Percentiles rank a stretch among this genome's conserved stretches.
Conservation (phyloP, 2,888 invertebrate species). For the Hydroisotoma schaefferi region DNA sequence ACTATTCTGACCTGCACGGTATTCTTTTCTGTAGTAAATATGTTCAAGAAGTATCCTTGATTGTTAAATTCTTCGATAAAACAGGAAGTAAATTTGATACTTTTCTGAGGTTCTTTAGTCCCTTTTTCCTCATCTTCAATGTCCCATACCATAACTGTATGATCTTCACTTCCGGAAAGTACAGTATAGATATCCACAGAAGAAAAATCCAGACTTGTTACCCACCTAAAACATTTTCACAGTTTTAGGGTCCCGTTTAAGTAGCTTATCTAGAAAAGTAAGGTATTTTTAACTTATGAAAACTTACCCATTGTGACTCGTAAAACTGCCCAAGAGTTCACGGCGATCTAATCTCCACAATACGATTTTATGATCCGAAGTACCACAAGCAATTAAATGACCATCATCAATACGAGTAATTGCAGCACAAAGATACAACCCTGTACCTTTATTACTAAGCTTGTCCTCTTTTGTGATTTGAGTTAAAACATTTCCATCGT, state of each 20-base stretch:
- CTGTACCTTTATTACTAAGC: constrained; percentile 26
- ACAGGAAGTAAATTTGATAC: constrained; percentile 28
- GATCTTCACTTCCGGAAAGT: constrained; percentile 46
- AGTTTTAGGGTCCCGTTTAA: background rate
- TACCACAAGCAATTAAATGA: constrained; percentile 42
- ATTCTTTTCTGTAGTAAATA: constrained; percentile 40
- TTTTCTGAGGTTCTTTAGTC: constrained; percentile 34
- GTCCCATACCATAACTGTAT: constrained; percentile 46
- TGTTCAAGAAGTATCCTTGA: constrained; percentile 35
- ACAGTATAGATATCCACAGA: constrained; percentile 36
- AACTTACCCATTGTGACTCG: constrained; percentile 45
- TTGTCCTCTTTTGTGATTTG: constrained; percentile 32
- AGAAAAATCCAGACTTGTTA: constrained; percentile 42
- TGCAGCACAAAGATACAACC: constrained; percentile 40
- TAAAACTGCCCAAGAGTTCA: constrained; percentile 36
- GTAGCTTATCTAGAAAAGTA: background rate
- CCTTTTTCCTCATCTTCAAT: constrained; percentile 40
- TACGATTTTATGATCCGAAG: constrained; percentile 40
- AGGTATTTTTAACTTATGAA: background rate
- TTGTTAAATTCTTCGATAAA: constrained; percentile 19
- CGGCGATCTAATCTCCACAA: constrained; percentile 32
- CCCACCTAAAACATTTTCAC: constrained; percentile 27
- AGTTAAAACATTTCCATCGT: constrained; percentile 26
- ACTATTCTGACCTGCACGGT: constrained; percentile 41
- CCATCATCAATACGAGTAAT: constrained; percentile 26